Evolutionary conservation across 2,888 invertebrate species (phyloP), one percentile per base, ranked within the genome.

Genomic region (Cheilosia vulpina): DNA sequence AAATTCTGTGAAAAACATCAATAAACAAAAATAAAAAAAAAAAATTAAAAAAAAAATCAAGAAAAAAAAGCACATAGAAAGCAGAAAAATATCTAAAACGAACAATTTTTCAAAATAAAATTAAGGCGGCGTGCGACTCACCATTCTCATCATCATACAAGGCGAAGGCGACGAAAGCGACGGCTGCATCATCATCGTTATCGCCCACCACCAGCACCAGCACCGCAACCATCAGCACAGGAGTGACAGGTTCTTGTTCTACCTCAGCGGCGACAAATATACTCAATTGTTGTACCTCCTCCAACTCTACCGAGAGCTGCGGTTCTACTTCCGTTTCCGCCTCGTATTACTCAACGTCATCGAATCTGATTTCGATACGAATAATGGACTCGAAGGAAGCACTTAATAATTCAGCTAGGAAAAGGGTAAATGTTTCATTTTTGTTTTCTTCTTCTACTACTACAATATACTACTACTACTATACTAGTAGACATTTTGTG

Each of bases 341-440:
- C 62, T 62, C 81, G 38, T 77, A 81, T 72, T 76, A 72, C 57
- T 71, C 81, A 63, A 72, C 81, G 57, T 63, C 85, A 68, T 81
- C 81, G 72, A 81, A 85, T 72, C 60, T 85, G 45, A 80, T 85
- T 81, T 77, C 81, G 68, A 77, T 85, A 81, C 71, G 72, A 81
- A 85, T 68, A 55, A 85, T 85, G 85, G 85, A 85, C 76, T 31
- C 58, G 47, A 85, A 85, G 76, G 80, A 80, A 77, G 27, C 87
- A 68, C 55, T 52, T 63, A 87, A 57, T 87, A 69, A 38, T 69
- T 79, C 88, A n/a, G 63, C 87, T 85, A 87, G 79, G 82, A 87
- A 88, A 87, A 78, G 88, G 88, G 88, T 88, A 88, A 88, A 87
- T 87, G 87, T 77, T 71, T 55, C 34, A 60, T 62, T 60, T 65